Evolutionary conservation across 2,113 vertebrate species (phyloP), one percentile per base, ranked within the genome.

Genomic region (Hucho hucho): DNA sequence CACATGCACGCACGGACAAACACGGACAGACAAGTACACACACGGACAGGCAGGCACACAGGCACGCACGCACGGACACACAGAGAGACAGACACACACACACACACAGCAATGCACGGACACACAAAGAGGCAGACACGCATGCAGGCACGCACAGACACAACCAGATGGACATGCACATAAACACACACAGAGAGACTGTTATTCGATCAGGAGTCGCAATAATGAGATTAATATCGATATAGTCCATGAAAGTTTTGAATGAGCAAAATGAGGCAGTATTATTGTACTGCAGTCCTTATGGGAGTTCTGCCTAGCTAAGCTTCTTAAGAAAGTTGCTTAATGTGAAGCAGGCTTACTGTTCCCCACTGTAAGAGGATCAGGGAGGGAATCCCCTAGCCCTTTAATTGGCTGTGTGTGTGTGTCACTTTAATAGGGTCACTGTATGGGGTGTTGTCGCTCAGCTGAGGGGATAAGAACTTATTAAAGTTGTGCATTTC

Each of bases 341-440:
- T 65, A 79, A 58, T 64, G 32, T 53, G 68, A 73, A 73, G 70
- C 28, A 72, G 63, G 82, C 77, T 83, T 86, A 64, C 32, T 24
- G 77, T 73, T 77, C 61, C 49, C n/a, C 22, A 49, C n/a, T 67
- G 77, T 84, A 88, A 89, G 80, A 83, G 83, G 87, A 83, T 84
- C 87, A 73, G 28, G 24, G 22, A 63, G 29, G 25, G 76, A 78
- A 29, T 73, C 74, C 53, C 59, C 4, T 20, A 65, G 66, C 20
- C 58, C 28, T 43, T 37, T 53, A 56, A 29, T 22, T 58, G 47
- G 49, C 24, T 74, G 64, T 29, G 18, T 22, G 20, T 16, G 26
- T 16, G 58, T 61, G 58, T 61, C 12, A 5, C 49, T 4, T 53
- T 53, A 18, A 53, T 53, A 53, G 49, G 12, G 4, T 53, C 3